Percentiles rank a stretch among this genome's conserved stretches.
Evolutionary conservation across 2,888 invertebrate species (phyloP).

Genomic region (Polydrusus pterygomalis): DNA sequence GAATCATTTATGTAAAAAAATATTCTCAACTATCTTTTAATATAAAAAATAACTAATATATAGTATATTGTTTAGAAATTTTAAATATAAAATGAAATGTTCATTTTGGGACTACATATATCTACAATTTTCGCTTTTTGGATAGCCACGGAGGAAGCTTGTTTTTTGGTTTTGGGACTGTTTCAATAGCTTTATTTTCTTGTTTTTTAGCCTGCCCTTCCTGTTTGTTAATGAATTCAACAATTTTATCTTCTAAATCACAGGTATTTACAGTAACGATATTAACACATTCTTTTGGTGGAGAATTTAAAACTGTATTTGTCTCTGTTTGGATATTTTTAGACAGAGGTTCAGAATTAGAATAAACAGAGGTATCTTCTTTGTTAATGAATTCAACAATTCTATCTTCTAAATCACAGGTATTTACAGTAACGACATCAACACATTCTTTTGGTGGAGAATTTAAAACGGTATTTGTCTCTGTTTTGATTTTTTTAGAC

Average conservation of each 20-base stretch:
- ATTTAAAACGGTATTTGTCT: background rate
- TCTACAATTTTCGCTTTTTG: conserved; percentile 14
- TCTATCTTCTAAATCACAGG: background rate
- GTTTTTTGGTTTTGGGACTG: background rate
- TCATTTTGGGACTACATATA: background rate
- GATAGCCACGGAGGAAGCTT: conserved; percentile 32
- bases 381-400: background rate
- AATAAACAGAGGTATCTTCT: background rate
- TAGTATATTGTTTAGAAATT: background rate
- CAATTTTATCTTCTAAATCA: background rate
- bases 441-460: background rate
- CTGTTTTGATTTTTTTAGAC: background rate
- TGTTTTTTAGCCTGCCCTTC: background rate
- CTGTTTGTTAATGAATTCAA: background rate
- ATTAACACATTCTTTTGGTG: background rate
- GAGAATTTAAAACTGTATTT: background rate
- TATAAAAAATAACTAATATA: background rate
- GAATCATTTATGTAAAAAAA: too few relatives aligned
- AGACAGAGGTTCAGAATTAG: background rate
- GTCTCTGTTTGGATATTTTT: background rate
- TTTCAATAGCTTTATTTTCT: background rate
- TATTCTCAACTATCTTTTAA: too few relatives aligned
- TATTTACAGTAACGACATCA: background rate
- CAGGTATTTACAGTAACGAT: background rate
- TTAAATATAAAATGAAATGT: background rate